A percentile compares a stretch with the other conserved stretches of the same genome.
These are phyloP conservation scores for Metellina segmentata DNA, from an alignment of 2,888 invertebrate genomes.

Conservation along the genomic window DNA sequence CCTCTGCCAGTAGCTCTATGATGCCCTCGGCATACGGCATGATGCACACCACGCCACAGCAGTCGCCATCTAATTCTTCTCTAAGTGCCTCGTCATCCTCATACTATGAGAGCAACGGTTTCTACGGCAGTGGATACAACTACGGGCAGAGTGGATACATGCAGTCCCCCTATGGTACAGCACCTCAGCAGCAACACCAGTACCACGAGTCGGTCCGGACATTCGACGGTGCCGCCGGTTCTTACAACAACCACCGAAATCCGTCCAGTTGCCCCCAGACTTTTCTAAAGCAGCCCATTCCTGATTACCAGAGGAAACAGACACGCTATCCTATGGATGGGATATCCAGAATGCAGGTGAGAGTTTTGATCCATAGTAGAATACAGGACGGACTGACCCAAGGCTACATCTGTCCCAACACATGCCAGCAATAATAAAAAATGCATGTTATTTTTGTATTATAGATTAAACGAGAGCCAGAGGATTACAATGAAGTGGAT, in stretches of 20 bases:
- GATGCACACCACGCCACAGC: slow-evolving; percentile 37
- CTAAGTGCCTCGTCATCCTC: slow-evolving; percentile 64
- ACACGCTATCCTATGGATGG: slow-evolving; percentile 31
- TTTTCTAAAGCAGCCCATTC: slow-evolving; percentile 19
- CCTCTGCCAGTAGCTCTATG: slow-evolving; percentile 31
- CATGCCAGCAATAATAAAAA: background rate
- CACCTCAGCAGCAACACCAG: slow-evolving; percentile 21
- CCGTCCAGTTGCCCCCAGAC: slow-evolving; percentile 61
- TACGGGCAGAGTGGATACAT: slow-evolving; percentile 37
- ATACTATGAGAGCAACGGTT: slow-evolving; percentile 56
- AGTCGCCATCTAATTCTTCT: slow-evolving; percentile 57
- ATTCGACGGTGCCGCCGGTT: background rate
- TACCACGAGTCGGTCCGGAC: slow-evolving; percentile 14
- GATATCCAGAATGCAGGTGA: slow-evolving; percentile 39
- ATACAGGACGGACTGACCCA: background rate
- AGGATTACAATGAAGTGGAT: slow-evolving; percentile 49
- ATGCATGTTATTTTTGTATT: background rate
- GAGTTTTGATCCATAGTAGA: background rate
- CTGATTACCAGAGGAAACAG: slow-evolving; percentile 49
- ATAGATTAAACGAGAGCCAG: slow-evolving; percentile 62
- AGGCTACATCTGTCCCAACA: background rate
- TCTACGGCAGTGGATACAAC: slow-evolving; percentile 41
- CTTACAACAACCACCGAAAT: slow-evolving; percentile 48
- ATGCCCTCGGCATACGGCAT: slow-evolving; percentile 30
- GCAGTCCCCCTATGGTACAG: slow-evolving; percentile 18